Evolutionary conservation across 2,797 vertebrate species (phyloP).

Genomic region (Cetoscarus ocellatus): DNA sequence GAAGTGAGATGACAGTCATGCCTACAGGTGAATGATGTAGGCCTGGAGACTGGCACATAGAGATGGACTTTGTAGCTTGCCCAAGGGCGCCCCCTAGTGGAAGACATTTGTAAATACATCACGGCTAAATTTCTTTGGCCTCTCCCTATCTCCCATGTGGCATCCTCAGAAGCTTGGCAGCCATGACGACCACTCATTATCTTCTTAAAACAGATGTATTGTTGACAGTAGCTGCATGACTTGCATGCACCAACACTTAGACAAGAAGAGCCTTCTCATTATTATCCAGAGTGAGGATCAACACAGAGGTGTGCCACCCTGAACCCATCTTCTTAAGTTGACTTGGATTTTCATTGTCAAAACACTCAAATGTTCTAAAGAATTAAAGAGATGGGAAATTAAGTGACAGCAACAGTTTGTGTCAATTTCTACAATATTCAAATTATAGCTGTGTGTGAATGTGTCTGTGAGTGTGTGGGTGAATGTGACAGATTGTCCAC

Average conservation of each 20-base stretch:
- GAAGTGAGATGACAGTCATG: slow-evolving; percentile 25
- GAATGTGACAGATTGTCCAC: slow-evolving; percentile 60
- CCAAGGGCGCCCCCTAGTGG: slow-evolving; percentile 65
- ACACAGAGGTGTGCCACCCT: neutral
- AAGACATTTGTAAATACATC: slow-evolving; percentile 28
- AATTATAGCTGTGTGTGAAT: slow-evolving; percentile 4
- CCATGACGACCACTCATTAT: slow-evolving; percentile 71
- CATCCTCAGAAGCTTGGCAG: slow-evolving; percentile 52
- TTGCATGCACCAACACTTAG: neutral
- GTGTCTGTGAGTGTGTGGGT: slow-evolving; percentile 21
- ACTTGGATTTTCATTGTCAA: too few relatives aligned
- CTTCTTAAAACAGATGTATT: slow-evolving; percentile 61
- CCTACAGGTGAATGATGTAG: slow-evolving; percentile 24
- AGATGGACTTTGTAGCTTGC: slow-evolving; percentile 35
- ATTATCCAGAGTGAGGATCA: neutral
- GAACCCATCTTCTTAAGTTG: too few relatives aligned
- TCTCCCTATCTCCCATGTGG: slow-evolving; percentile 53
- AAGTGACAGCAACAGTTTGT: neutral
- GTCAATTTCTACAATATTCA: neutral
- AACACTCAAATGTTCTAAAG: too few relatives aligned
- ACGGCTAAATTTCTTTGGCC: slow-evolving; percentile 30
- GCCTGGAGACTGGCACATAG: slow-evolving; percentile 7
- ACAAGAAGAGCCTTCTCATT: neutral
- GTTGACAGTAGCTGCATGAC: slow-evolving; percentile 45
- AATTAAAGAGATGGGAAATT: too few relatives aligned